Evolutionary conservation across 2,797 vertebrate species (phyloP), one percentile per base, ranked within the genome.

Genomic region (Centropyge bicolor): DNA sequence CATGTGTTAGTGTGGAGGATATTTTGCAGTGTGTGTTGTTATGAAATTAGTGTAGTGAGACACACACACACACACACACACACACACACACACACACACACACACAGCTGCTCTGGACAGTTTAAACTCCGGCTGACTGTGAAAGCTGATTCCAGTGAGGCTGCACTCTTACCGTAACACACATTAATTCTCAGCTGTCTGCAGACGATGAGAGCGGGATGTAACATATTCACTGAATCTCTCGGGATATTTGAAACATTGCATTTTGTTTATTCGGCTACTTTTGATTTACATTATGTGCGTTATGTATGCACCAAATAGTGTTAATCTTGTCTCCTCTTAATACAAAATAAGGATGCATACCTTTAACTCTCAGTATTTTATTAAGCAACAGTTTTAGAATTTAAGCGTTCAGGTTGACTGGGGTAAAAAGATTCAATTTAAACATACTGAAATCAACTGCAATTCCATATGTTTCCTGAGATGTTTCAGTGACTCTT

Each of bases 101-200:
- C 43, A 22, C 45, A 40, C 43, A 27, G 64, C 51, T 55, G 81
- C 74, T 83, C 87, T 86, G 85, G 82, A 83, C 76, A 85, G 80
- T 89, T 88, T 89, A 46, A 85, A 70, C 22, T 49, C 22, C 40
- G 65, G 70, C 69, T 54, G 56, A 63, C 70, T 70, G 51, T 61
- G 64, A 83, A 81, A 83, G 82, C 74, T 85, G 59, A 80, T 61
- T 82, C 70, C 66, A 63, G 64, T n/a, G 64, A 67, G 48, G 56
- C 75, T 59, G 52, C 22, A 0, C 43, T 76, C 62, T 56, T 40
- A 67, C 63, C 8, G 46, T 74, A 68, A 76, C 76, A 60, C 61
- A 66, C 79, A 67, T 66, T 59, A 2, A 81, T 81, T 56, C 61
- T 61, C 66, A 74, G 69, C 40, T 49, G 65, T 72, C 65, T 70